Conservation (phyloP, 2,888 invertebrate genomes). For the Cenopis cana region DNA sequence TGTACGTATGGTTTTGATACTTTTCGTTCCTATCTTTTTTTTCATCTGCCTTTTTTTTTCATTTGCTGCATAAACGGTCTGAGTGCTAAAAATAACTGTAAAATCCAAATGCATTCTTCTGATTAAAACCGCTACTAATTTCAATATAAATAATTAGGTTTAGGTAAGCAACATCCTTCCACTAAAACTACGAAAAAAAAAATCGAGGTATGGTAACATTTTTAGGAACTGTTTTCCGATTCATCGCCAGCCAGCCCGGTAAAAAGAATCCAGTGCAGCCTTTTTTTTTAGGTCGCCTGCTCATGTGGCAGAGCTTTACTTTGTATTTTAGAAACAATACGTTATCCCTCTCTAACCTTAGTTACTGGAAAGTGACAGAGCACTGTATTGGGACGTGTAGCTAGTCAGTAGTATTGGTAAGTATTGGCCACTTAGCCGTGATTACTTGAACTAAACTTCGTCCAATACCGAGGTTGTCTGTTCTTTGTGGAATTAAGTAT, state of each 20-base stretch:
- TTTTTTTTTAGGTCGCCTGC: constrained; percentile 33
- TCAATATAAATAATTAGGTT: not conserved
- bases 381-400: constrained; percentile 1
- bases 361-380: constrained; percentile 1
- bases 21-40: no score
- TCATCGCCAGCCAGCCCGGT: constrained; percentile 24
- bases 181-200: not conserved
- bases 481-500: constrained; percentile 22
- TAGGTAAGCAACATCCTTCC: not conserved
- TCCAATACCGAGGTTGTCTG: constrained; percentile 25
- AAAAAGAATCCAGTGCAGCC: constrained; percentile 34
- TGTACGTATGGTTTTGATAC: not conserved
- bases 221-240: constrained; percentile 28
- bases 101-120: not conserved
- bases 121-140: not conserved
- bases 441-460: constrained; percentile 30
- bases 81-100: not conserved
- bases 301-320: constrained; percentile 8
- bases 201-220: constrained; percentile 15
- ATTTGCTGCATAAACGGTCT: not conserved
- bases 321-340: not conserved
- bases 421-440: constrained; percentile 29
- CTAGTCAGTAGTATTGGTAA: not conserved
- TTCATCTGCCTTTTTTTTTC: no score
- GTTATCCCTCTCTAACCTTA: constrained; percentile 7